Percentiles rank a stretch among this genome's conserved stretches.
These are phyloP conservation scores for Nasalis larvatus DNA, from an alignment of 2,113 vertebrate genomes.

Conservation along the genomic window DNA sequence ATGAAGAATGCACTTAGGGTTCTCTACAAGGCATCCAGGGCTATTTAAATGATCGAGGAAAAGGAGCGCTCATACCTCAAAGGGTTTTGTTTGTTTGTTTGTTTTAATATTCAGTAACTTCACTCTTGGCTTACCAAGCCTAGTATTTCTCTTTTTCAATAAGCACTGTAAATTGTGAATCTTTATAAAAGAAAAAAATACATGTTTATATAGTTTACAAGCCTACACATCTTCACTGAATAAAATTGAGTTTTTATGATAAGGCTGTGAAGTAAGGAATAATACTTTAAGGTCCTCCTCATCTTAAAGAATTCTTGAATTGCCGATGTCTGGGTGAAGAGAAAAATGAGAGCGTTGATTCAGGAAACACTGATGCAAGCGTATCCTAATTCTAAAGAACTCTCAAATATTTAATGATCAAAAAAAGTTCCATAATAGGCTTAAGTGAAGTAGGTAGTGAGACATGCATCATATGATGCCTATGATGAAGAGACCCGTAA, in stretches of 20 bases:
- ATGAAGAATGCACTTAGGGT: slow-evolving; percentile 59
- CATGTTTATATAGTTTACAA: background rate
- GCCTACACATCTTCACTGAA: background rate
- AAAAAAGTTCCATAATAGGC: slow-evolving; percentile 53
- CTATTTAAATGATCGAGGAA: slow-evolving; percentile 64
- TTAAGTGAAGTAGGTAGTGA: slow-evolving; percentile 59
- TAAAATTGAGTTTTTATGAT: background rate
- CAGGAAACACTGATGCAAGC: background rate
- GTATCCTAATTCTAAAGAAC: slow-evolving; percentile 44
- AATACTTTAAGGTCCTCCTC: slow-evolving; percentile 10
- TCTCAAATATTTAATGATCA: slow-evolving; percentile 71
- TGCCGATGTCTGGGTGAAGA: background rate
- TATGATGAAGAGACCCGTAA: slow-evolving; percentile 71
- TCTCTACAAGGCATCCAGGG: background rate
- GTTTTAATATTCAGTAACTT: slow-evolving; percentile 41
- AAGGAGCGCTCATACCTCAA: background rate
- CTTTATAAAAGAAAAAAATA: background rate
- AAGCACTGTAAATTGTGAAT: background rate
- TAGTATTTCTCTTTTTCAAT: slow-evolving; percentile 55
- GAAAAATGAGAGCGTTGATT: slow-evolving; percentile 18
- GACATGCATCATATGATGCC: slow-evolving; percentile 49
- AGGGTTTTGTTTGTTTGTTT: background rate
- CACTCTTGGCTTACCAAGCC: slow-evolving; percentile 31
- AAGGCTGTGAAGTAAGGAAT: background rate
- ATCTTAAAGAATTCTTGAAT: slow-evolving; percentile 13